Evolutionary conservation across 2,113 vertebrate species (phyloP).

Genomic region (Marmota flaviventris): DNA sequence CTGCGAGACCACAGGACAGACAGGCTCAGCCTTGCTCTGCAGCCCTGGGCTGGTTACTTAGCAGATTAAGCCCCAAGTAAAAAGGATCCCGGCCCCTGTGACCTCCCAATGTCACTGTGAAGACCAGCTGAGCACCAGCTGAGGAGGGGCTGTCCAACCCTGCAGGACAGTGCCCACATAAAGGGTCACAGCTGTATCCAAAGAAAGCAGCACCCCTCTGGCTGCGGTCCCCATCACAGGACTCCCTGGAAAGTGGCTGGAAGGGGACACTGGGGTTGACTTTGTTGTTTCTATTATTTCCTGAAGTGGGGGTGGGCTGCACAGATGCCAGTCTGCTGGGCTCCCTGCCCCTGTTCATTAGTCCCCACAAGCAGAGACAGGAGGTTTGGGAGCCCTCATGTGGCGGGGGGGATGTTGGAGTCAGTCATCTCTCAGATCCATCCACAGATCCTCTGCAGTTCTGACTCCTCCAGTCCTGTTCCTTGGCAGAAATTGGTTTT

Average conservation of each 20-base stretch:
- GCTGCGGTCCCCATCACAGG: neutral
- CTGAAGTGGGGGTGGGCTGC: neutral
- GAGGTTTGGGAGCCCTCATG: neutral
- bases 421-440: neutral
- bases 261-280: neutral
- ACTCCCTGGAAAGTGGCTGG: neutral
- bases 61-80: neutral
- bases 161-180: rapidly evolving
- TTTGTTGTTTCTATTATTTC: neutral
- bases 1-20: neutral
- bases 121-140: neutral
- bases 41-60: neutral
- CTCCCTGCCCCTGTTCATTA: neutral
- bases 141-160: neutral
- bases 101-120: neutral
- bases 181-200: rapidly evolving
- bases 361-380: neutral
- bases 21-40: neutral
- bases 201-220: neutral
- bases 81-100: neutral
- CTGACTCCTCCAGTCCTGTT: neutral
- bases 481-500: conserved; percentile 25
- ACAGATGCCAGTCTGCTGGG: too few relatives aligned
- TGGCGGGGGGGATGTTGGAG: neutral
- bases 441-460: neutral